Evolutionary conservation across 2,797 vertebrate genomes (phyloP).

Genomic region (Anomalospiza imberbis): DNA sequence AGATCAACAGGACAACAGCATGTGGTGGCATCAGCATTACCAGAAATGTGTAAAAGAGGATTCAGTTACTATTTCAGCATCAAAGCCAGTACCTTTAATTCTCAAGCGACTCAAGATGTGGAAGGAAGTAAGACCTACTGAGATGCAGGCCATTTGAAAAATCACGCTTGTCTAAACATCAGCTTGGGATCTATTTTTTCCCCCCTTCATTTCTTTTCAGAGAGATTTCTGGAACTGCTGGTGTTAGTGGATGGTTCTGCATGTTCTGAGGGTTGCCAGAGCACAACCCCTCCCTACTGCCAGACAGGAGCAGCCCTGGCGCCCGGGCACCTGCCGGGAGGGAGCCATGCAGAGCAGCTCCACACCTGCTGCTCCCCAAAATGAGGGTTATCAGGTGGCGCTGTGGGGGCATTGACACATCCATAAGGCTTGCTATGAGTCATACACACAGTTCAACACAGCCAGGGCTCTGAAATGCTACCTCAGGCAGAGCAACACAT

Average conservation of each 20-base stretch:
- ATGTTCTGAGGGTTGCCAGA: not conserved
- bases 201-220: not conserved
- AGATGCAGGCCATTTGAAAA: not conserved
- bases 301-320: not conserved
- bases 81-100: not conserved
- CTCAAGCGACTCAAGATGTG: not conserved
- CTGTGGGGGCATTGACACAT: fast-evolving
- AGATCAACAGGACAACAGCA: slow-evolving; percentile 26
- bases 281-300: not conserved
- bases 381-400: not conserved
- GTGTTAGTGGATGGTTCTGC: not conserved
- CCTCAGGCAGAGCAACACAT: fast-evolving
- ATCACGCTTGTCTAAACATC: not conserved
- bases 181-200: fast-evolving
- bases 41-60: not conserved
- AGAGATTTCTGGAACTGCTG: not conserved
- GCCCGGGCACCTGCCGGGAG: not conserved
- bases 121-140: not conserved
- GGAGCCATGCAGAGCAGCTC: not conserved
- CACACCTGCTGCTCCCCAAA: not conserved
- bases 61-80: not conserved
- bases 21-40: not conserved
- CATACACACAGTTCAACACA: not conserved
- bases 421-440: not conserved
- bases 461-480: not conserved